These are phyloP conservation scores for Leptinotarsa juncta DNA, from an alignment of 2,888 invertebrate species.

Conservation along the genomic window DNA sequence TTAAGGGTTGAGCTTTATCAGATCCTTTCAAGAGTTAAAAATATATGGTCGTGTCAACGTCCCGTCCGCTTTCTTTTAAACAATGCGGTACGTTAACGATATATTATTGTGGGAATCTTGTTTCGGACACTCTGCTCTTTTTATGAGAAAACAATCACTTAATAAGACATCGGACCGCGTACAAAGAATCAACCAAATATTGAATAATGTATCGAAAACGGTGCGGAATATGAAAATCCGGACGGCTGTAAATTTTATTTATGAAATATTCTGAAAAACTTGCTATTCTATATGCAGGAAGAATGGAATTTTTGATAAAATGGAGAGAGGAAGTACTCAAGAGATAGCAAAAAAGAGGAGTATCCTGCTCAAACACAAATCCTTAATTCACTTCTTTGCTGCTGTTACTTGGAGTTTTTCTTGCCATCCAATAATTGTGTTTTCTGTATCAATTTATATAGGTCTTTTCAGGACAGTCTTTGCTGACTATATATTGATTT, in stretches of 20 bases:
- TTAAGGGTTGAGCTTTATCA: conserved; percentile 62
- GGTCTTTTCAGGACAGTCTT: too few relatives aligned
- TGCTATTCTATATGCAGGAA: too few relatives aligned
- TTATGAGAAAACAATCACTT: conserved; percentile 35
- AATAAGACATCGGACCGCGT: conserved; percentile 33
- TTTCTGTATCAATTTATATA: too few relatives aligned
- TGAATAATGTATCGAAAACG: conserved; percentile 13
- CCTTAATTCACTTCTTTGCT: too few relatives aligned
- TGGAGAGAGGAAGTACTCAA: too few relatives aligned
- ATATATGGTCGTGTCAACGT: conserved; percentile 61
- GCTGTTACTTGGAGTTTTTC: too few relatives aligned
- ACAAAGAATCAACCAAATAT: conserved; percentile 13
- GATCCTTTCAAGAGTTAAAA: conserved; percentile 51
- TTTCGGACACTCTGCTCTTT: conserved; percentile 42
- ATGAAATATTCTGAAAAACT: neutral
- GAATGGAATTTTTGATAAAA: too few relatives aligned
- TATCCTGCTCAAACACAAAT: too few relatives aligned
- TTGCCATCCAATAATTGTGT: too few relatives aligned
- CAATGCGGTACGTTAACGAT: conserved; percentile 63
- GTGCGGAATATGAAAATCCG: conserved; percentile 1
- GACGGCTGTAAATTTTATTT: neutral
- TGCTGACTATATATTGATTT: too few relatives aligned
- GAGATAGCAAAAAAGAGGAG: too few relatives aligned
- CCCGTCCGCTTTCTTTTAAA: conserved; percentile 56
- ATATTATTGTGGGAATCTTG: conserved; percentile 54